Percentiles rank a stretch among this genome's conserved stretches.
Conservation (phyloP, 2,113 vertebrate species). For the Rhegmatorhina hoffmannsi region DNA sequence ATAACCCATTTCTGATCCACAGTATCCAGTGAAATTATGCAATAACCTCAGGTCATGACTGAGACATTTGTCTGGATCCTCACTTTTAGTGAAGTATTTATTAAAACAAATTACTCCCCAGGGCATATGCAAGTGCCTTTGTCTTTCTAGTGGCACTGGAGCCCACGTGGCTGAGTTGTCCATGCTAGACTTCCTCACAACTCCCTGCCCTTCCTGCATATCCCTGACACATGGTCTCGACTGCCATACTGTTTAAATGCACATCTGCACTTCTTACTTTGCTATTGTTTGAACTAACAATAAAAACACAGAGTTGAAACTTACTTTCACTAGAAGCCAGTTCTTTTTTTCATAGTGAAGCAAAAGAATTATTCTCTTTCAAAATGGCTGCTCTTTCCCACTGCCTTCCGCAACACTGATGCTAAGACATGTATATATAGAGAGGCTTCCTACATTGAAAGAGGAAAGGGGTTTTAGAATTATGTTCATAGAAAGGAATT, state of each 20-base stretch:
- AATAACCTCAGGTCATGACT: not conserved
- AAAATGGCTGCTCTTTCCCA: constrained; percentile 16
- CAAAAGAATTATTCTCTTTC: not conserved
- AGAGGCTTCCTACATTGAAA: not conserved
- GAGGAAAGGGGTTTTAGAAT: not conserved
- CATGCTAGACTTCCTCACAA: not conserved
- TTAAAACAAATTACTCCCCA: not conserved
- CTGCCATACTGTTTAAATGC: not conserved
- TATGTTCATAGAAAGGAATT: not conserved
- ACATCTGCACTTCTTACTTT: not conserved
- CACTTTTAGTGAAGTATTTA: not conserved
- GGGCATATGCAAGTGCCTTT: not conserved
- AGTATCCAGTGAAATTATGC: not conserved
- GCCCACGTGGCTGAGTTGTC: not conserved
- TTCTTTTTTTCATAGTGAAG: not conserved
- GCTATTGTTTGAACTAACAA: not conserved
- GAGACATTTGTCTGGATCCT: not conserved
- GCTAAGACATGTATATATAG: not conserved
- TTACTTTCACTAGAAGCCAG: not conserved
- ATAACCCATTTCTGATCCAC: not conserved
- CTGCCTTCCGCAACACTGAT: not conserved
- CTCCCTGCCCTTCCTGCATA: not conserved
- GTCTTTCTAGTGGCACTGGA: not conserved
- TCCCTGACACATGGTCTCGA: rapidly evolving
- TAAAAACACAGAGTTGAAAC: not conserved